phyloP scores from a whole-genome alignment of 2,113 vertebrate genomes.

The Oreochromis niloticus region DNA sequence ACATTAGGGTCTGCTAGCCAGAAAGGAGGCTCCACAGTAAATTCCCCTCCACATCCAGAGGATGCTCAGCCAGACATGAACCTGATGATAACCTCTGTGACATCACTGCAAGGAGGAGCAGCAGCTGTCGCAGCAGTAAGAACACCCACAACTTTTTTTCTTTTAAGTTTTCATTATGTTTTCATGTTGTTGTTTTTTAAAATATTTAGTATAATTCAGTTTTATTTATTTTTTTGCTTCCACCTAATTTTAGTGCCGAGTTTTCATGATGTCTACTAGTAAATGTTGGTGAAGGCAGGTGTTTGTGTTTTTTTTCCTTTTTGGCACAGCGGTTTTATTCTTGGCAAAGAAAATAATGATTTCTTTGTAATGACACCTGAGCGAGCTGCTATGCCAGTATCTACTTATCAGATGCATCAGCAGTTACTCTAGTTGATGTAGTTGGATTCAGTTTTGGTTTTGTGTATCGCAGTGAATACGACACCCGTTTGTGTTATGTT shows the following conservation, averaged over 20 bases:
- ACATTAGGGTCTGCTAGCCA: constrained; percentile 76
- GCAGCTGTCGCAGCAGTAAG: constrained; percentile 54
- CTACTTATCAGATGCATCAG: neutral
- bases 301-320: neutral
- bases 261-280: neutral
- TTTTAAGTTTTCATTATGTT: neutral
- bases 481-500: neutral
- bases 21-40: constrained; percentile 2
- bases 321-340: neutral
- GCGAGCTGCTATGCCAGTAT: neutral
- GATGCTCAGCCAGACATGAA: constrained; percentile 82
- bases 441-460: neutral
- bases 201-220: neutral
- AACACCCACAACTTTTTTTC: neutral
- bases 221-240: neutral
- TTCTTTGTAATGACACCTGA: neutral
- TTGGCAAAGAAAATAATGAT: neutral
- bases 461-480: neutral
- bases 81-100: constrained; percentile 96
- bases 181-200: neutral
- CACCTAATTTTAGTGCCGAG: neutral
- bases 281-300: neutral
- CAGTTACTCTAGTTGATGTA: neutral
- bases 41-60: constrained; percentile 37
- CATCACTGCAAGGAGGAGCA: constrained; percentile 83